Evolutionary conservation across 2,113 vertebrate species (phyloP), one percentile per base, ranked within the genome.

Genomic region (Balaeniceps rex): DNA sequence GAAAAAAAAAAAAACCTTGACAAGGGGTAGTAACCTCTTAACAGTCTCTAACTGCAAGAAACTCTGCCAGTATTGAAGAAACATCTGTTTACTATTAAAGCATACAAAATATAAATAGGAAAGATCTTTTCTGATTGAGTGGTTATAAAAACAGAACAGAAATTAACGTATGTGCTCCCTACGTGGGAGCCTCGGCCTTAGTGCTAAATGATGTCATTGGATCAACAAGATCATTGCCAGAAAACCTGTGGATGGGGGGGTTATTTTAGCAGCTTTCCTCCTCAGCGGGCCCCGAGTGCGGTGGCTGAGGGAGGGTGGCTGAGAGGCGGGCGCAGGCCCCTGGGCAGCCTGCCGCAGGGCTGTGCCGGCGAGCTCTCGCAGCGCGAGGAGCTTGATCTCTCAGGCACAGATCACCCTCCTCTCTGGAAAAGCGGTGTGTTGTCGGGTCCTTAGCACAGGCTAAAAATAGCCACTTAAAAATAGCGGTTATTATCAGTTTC

Each of bases 231-330:
- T 0, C 10, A 12, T 28, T 90, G 34, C 49, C 88, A 92, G 58
- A 83, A 76, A 66, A 63, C 31, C 28, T 69, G 44, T 8, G 24
- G 7, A 8, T 9, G 16, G 42, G 26, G 26, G 9, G 16, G 0
- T 1, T 57, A 1, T 79, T 65, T 93, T 40, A 72, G 17, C 46
- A 72, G 19, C 33, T 82, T 61, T 79, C 12, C 14, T 40, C 14
- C 5, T 7, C 61, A 40, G 42, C 58, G 33, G n/a, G 9, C 14
- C 34, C 6, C 0, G 4, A 11, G 23, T 4, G 14, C 19, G 3
- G 15, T 13, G 33, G 6, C 40, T 26, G 42, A 18, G n/a, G n/a
- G 24, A 23, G 36, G 14, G 9, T 5, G 3, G 7, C n/a, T 3
- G 12, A 7, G 21, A 33, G 29, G 31, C 1, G 21, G 33, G 9